These are phyloP conservation scores for Prosapia bicincta DNA, from an alignment of 2,888 invertebrate species.

Conservation along the genomic window DNA sequence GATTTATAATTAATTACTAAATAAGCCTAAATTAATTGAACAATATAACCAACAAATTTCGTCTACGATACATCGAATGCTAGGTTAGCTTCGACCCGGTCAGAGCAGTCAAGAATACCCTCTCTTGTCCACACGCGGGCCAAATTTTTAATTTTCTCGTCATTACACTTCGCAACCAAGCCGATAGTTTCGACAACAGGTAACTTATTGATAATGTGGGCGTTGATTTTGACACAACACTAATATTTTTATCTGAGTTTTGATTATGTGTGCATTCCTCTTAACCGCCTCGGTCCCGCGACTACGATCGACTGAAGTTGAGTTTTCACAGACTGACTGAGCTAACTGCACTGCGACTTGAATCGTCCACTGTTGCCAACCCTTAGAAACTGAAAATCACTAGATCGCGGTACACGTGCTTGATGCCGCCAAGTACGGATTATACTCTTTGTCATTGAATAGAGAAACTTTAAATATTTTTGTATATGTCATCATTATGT, in stretches of 20 bases:
- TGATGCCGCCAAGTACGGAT: neutral
- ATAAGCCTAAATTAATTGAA: neutral
- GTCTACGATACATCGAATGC: constrained; percentile 17
- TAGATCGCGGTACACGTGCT: neutral
- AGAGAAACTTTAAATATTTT: no score
- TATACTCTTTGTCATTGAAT: neutral
- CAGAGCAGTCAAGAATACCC: neutral
- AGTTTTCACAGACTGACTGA: neutral
- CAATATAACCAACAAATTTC: neutral
- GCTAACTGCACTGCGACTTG: constrained; percentile 2
- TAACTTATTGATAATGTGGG: neutral
- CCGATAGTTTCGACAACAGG: neutral
- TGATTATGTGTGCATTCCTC: neutral
- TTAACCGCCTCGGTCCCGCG: neutral
- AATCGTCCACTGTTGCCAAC: neutral
- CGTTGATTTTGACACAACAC: neutral
- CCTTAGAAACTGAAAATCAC: neutral
- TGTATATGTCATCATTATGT: no score
- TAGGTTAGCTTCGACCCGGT: constrained; percentile 19
- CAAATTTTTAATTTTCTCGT: neutral
- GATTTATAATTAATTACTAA: neutral
- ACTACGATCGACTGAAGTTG: neutral
- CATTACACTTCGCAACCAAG: neutral
- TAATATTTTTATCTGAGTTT: neutral
- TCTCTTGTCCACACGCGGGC: neutral